phyloP scores from a whole-genome alignment of 2,888 invertebrate species.

The Eumacrocentrus americanus region DNA sequence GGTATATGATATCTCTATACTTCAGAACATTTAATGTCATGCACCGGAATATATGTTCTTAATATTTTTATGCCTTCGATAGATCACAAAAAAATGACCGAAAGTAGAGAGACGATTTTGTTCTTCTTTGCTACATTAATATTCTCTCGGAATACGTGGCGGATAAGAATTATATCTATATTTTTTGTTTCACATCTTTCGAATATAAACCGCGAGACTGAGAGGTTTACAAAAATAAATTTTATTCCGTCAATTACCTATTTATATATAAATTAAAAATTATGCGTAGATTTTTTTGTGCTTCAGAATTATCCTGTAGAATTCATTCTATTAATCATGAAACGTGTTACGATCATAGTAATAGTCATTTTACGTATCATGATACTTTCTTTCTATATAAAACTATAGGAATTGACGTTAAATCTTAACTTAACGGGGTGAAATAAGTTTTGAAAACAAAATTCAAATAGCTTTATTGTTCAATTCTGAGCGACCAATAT shows the following conservation, averaged over 20 bases:
- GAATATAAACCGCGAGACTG: no score
- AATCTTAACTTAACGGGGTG: background rate
- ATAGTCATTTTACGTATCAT: no score
- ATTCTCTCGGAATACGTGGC: no score
- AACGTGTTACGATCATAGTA: no score
- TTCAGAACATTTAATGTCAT: slow-evolving; percentile 5
- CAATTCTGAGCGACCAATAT: slow-evolving; percentile 31
- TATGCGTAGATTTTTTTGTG: background rate
- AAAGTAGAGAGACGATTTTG: no score
- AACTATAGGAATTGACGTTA: background rate
- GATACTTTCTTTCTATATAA: background rate
- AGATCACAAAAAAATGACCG: no score
- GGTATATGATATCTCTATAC: slow-evolving; percentile 15
- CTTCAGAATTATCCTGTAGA: background rate
- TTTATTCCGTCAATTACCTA: no score
- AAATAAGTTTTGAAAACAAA: background rate
- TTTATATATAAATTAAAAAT: background rate
- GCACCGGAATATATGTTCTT: background rate
- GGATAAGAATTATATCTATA: no score
- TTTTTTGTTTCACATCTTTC: no score
- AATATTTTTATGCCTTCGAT: no score
- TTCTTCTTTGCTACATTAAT: no score
- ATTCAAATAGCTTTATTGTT: slow-evolving; percentile 7
- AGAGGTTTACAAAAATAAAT: no score
- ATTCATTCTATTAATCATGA: background rate